These are phyloP conservation scores for Rhysida immarginata DNA, from an alignment of 1,140 invertebrate genomes.

Conservation along the genomic window DNA sequence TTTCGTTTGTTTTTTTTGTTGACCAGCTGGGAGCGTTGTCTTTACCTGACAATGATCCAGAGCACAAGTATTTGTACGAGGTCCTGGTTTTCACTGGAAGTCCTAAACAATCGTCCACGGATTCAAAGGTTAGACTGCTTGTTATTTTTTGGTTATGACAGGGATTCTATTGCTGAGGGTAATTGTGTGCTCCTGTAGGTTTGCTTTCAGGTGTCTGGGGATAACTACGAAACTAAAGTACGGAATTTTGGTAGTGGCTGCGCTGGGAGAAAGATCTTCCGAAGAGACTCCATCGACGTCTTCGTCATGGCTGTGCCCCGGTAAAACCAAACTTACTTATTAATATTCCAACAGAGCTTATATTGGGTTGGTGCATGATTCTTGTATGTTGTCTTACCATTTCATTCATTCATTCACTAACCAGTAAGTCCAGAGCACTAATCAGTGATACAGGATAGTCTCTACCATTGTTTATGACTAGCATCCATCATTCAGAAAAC, in stretches of 20 bases:
- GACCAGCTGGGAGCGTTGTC: constrained; percentile 32
- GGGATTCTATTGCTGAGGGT: background rate
- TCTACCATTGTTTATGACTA: no score
- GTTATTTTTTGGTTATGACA: background rate
- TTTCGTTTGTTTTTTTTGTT: background rate
- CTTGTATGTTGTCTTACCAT: no score
- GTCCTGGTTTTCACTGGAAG: constrained; percentile 37
- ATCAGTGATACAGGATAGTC: no score
- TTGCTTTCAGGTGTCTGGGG: constrained; percentile 34
- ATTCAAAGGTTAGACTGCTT: constrained; percentile 31
- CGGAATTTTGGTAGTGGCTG: constrained; percentile 31
- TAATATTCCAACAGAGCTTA: no score
- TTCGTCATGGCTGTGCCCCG: constrained; percentile 36
- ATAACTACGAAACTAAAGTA: constrained; percentile 35
- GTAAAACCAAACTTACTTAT: constrained; percentile 14
- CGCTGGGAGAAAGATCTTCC: constrained; percentile 29
- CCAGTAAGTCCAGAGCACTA: no score
- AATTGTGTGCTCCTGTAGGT: constrained; percentile 28
- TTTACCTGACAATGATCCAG: constrained; percentile 33
- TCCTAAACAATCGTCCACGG: constrained; percentile 31
- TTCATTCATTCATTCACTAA: no score
- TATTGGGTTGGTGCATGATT: no score
- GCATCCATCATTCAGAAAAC: no score
- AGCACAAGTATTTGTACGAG: constrained; percentile 39
- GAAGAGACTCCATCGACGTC: constrained; percentile 31